Base-by-base conservation (phyloP, 2,113 vertebrate genomes). In the Macrotus californicus region DNA sequence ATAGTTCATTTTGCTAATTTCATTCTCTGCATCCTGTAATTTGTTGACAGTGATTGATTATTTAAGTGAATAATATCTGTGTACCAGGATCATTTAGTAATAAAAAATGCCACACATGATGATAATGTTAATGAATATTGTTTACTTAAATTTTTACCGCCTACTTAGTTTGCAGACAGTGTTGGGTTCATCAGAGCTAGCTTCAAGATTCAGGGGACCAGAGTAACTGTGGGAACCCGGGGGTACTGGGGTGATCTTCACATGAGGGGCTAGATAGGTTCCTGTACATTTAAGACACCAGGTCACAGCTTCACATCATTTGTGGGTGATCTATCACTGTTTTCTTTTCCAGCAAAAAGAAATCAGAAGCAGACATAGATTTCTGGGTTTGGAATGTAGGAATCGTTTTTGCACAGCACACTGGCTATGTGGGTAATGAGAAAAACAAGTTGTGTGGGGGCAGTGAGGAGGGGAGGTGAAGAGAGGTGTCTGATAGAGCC, bases 21-120 rank as follows among this genome's bases (percentile, higher is more conserved):
- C 95, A 67, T 96, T 96, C 96, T 95, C 95, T 52, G 94, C 89
- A 95, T 96, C 97, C 95, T 97, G 92, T 97, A 97, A 98, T 98
- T 98, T 97, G 97, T 96, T 96, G 98, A 97, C 96, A 97, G 96
- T 97, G 97, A 98, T 96, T 97, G 97, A 97, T 98, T 94, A 96
- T 95, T 98, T 97, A 97, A 97, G 97, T 97, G 97, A 98, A 89
- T 98, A 96, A 96, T 97, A 97, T 97, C 97, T 91, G 22, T 92
- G 97, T 95, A 91, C 84, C 82, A 48, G 91, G 93, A 94, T 94
- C 92, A 79, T 66, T 97, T 91, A 77, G 94, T 77, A 72, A 97
- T 16, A 72, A 91, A 95, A 94, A 56, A 77, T 69, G 88, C 93
- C 96, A 85, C 75, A 7, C 50, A 66, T 22, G 87, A 96, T 96